Percentiles rank a stretch among this genome's conserved stretches.
phyloP scores from a whole-genome alignment of 2,113 vertebrate species.

The Blennius ocellaris region DNA sequence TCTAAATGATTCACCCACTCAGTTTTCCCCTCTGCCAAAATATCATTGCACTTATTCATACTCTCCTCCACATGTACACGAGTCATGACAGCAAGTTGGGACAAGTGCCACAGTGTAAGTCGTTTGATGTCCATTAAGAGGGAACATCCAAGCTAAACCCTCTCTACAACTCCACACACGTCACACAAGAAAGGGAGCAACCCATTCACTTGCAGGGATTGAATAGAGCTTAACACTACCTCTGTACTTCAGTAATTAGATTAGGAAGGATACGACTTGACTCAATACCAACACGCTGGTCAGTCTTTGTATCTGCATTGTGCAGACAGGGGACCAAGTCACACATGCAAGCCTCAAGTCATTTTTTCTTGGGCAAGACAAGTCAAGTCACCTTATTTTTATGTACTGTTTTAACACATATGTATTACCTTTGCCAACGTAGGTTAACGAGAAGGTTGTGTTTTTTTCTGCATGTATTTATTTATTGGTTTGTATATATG shows the following conservation, averaged over 20 bases:
- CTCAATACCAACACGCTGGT: slow-evolving; percentile 42
- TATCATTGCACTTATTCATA: slow-evolving; percentile 3
- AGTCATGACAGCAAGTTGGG: slow-evolving; percentile 13
- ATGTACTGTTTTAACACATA: too few species aligned
- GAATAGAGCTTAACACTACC: slow-evolving; percentile 56
- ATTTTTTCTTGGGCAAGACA: too few species aligned
- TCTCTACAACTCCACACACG: slow-evolving; percentile 22
- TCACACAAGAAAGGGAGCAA: slow-evolving; percentile 43
- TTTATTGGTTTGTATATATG: too few species aligned
- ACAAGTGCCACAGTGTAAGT: slow-evolving; percentile 6
- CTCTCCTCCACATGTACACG: neutral
- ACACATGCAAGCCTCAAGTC: too few species aligned
- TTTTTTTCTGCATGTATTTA: too few species aligned
- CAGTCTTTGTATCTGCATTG: slow-evolving; percentile 20
- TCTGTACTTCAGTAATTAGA: slow-evolving; percentile 70
- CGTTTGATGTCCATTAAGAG: slow-evolving; percentile 39
- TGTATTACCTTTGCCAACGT: too few species aligned
- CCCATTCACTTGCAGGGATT: slow-evolving; percentile 53
- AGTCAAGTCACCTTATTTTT: too few species aligned
- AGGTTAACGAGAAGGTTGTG: too few species aligned
- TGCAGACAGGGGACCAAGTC: too few species aligned
- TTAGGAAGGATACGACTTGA: slow-evolving; percentile 68
- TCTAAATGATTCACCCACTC: neutral
- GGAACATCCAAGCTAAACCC: slow-evolving; percentile 44
- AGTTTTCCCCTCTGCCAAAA: neutral